Base-by-base conservation (phyloP, 1,140 invertebrate genomes). In the Onthophagus taurus region DNA sequence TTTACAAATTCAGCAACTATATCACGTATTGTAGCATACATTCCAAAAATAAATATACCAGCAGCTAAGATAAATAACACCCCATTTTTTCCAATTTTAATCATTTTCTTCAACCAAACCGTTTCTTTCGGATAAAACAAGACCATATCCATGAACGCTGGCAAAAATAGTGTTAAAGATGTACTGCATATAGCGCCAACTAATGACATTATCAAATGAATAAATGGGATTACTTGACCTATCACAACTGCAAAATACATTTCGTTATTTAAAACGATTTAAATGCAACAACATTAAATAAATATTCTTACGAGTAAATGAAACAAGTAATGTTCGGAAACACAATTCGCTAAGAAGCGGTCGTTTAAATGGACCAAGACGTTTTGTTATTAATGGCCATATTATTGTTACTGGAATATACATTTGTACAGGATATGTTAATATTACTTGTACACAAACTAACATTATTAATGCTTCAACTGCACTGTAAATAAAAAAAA, bases 361-460 rank as follows among this genome's bases (percentile, higher is more conserved):
- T 11, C 17, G 18, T 11, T 37, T 37, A 13, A 37, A 37, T 0
- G 35, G 35, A 4, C 35, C 35, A 20, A 9, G 24, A 21, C 18
- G 20, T 20, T 23, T 17, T 6, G 8, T 12, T 3, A 37, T 12
- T 21, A 37, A 21, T 5, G 35, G 35, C 35, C 35, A 37, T 2
- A 37, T 6, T 37, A 37, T 37, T 12, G 35, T 37, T 13, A 37
- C 35, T 9, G 35, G 35, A 20, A 23, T 21, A 9, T 37, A 37
- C 5, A 37, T n/a, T 19, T 37, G 35, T 2, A 37, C 19, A 7
- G 35, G 17, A 37, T 37, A 37, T 3, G 35, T 12, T 4, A 37
- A 37, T 12, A 37, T 8, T 1, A 37, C 35, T 37, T 37, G 35
- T 13, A 20, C 18, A 12, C 35, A 37, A 9, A 37, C 35, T 23